Evolutionary conservation across 1,140 invertebrate genomes (phyloP).

Genomic region (Trachymyrmex septentrionalis): DNA sequence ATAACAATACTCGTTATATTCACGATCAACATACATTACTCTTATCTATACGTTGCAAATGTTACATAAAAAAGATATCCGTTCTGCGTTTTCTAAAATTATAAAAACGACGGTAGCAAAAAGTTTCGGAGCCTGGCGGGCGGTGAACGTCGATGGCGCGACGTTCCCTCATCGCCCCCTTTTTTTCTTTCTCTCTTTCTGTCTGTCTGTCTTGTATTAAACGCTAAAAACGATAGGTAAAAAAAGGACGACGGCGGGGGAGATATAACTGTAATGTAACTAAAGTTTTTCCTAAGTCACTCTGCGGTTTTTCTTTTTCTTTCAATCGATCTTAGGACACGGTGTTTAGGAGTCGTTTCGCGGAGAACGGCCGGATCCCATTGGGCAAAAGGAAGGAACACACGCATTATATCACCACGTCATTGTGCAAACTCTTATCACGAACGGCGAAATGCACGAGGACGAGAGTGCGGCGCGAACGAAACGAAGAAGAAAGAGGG

Average conservation of each 20-base stretch:
- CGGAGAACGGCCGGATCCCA: conserved; percentile 58
- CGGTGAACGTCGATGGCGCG: conserved; percentile 10
- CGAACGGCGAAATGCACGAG: conserved; percentile 60
- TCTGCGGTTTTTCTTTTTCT: conserved; percentile 67
- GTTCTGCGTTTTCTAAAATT: conserved; percentile 52
- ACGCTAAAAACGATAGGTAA: conserved; percentile 58
- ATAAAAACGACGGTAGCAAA: conserved; percentile 69
- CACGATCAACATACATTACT: conserved; percentile 75
- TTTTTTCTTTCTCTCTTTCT: conserved; percentile 20
- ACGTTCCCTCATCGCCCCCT: neutral
- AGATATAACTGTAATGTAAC: conserved; percentile 50
- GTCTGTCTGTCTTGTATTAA: neutral
- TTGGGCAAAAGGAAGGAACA: conserved; percentile 66
- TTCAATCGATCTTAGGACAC: conserved; percentile 45
- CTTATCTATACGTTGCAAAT: conserved; percentile 75
- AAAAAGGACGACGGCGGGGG: conserved; percentile 39
- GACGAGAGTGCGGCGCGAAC: conserved; percentile 29
- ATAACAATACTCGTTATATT: conserved; percentile 76
- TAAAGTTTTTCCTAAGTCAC: conserved; percentile 74
- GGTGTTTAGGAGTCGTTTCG: conserved; percentile 21
- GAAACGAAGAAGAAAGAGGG: conserved; percentile 62
- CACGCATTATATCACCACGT: conserved; percentile 50
- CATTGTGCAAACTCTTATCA: conserved; percentile 71
- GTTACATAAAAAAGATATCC: conserved; percentile 68
- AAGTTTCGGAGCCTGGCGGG: conserved; percentile 53